Percentiles rank a stretch among this genome's conserved stretches.
These are phyloP conservation scores for Osmoderma eremita DNA, from an alignment of 2,888 invertebrate genomes.

Conservation along the genomic window DNA sequence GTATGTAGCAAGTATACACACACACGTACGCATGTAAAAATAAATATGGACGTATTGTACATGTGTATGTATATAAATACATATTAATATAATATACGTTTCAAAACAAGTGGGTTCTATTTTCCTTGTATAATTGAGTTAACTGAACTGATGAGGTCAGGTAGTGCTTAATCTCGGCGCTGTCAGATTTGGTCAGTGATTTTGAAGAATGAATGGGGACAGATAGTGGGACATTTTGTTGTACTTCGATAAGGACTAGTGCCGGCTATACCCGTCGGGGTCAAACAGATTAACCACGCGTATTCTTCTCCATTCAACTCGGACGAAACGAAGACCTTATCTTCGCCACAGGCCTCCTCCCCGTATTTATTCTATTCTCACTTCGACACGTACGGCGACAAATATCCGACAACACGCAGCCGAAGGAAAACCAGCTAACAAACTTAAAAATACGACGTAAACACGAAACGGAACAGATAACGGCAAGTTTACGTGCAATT, in stretches of 20 bases:
- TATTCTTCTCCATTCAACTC: conserved; percentile 27
- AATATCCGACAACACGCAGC: conserved; percentile 22
- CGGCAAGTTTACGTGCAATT: not conserved
- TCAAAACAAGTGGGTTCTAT: conserved; percentile 22
- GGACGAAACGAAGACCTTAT: conserved; percentile 29
- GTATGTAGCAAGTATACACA: conserved; percentile 11
- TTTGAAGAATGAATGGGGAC: conserved; percentile 37
- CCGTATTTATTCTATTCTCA: conserved; percentile 35
- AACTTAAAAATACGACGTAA: not conserved
- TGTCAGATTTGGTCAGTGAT: conserved; percentile 38
- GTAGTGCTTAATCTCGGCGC: conserved; percentile 33
- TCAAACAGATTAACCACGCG: conserved; percentile 30
- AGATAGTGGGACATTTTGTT: conserved; percentile 37
- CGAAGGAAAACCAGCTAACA: conserved; percentile 4
- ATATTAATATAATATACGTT: conserved; percentile 26
- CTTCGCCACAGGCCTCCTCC: conserved; percentile 29
- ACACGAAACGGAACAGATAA: not conserved
- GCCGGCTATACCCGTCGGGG: conserved; percentile 32
- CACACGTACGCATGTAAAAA: conserved; percentile 9
- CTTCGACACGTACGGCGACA: conserved; percentile 30
- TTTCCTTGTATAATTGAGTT: conserved; percentile 37
- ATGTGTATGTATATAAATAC: conserved; percentile 21
- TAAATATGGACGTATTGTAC: conserved; percentile 20
- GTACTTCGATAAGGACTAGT: conserved; percentile 37
- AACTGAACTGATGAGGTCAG: conserved; percentile 37